Evolutionary conservation across 2,797 vertebrate species (phyloP).

Genomic region (Argentina silus): DNA sequence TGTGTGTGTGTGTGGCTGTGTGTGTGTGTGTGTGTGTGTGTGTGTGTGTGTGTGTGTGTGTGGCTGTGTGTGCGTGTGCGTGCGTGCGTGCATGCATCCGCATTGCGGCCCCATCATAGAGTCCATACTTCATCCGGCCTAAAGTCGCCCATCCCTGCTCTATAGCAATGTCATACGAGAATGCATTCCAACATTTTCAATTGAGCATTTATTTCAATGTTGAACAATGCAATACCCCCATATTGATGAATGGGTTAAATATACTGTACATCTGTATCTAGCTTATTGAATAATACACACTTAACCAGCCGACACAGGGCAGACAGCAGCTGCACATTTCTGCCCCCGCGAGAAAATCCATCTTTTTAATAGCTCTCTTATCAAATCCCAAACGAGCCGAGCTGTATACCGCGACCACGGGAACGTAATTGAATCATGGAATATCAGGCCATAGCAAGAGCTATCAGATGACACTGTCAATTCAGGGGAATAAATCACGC

Average conservation of each 20-base stretch:
- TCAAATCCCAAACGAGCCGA: slow-evolving; percentile 38
- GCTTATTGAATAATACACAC: slow-evolving; percentile 48
- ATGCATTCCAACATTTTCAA: not conserved
- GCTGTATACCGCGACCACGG: slow-evolving; percentile 32
- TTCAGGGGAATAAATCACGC: slow-evolving; percentile 13
- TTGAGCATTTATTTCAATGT: not conserved
- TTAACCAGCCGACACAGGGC: slow-evolving; percentile 48
- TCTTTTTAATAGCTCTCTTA: slow-evolving; percentile 68
- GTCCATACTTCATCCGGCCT: no score
- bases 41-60: not conserved
- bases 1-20: no score
- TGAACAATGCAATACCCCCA: not conserved
- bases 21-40: no score
- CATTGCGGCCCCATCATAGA: not conserved
- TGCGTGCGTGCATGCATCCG: not conserved
- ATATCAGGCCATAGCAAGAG: slow-evolving; percentile 58
- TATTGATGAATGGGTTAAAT: slow-evolving; percentile 45
- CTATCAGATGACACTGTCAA: slow-evolving; percentile 64
- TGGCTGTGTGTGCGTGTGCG: not conserved
- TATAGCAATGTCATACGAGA: not conserved
- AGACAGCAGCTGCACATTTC: slow-evolving; percentile 50
- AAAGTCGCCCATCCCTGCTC: slow-evolving; percentile 8
- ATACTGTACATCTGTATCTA: slow-evolving; percentile 28
- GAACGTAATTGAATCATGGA: slow-evolving; percentile 65
- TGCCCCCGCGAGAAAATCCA: slow-evolving; percentile 51